Base-by-base conservation (phyloP, 1,140 invertebrate species). In the Littorina saxatilis region DNA sequence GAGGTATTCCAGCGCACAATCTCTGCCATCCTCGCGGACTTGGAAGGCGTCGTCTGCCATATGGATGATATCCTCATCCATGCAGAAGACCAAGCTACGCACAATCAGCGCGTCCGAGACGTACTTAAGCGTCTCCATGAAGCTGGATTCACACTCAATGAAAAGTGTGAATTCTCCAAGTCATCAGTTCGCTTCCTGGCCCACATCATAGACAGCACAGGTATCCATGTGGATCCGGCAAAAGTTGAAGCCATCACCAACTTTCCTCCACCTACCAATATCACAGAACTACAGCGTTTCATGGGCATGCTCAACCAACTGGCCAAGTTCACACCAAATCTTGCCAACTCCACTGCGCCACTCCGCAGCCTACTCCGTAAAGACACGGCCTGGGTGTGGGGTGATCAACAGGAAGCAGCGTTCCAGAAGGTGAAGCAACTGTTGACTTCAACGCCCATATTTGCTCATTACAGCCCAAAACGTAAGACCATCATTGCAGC, bases 41-140 rank as follows among this genome's bases (percentile, higher is more conserved):
- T n/a, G n/a, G n/a, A n/a, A n/a, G n/a, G n/a, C n/a, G n/a, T n/a
- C n/a, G n/a, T n/a, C n/a, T 66, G 61, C 39, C 79, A 80, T 52
- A 84, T 86, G 7, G 89, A 90, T 77, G 88, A 91, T 75, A 85
- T 86, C 2, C 61, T 89, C 23, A 75, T 91, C 23, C 84, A 82
- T 50, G 88, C 83, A n/a, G 66, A 35, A 52, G 81, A 76, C 29
- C 39, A 47, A 15, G 77, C 83, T n/a, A 80, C 89, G 27, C 89
- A 89, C 76, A 82, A 85, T 35, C 27, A 40, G 43, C 43, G 43
- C 43, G 7, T 47, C 43, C 5, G 43, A 17, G 68, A 83, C 15
- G 87, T 89, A 2, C 80, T 92, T 20, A 23, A 82, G 17, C 32
- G 73, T 35, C 81, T 90, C 0, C 11, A 84, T 63, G 81, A 86